Evolutionary conservation across 1,140 invertebrate species (phyloP), one percentile per base, ranked within the genome.

Genomic region (Triops cancriformis): DNA sequence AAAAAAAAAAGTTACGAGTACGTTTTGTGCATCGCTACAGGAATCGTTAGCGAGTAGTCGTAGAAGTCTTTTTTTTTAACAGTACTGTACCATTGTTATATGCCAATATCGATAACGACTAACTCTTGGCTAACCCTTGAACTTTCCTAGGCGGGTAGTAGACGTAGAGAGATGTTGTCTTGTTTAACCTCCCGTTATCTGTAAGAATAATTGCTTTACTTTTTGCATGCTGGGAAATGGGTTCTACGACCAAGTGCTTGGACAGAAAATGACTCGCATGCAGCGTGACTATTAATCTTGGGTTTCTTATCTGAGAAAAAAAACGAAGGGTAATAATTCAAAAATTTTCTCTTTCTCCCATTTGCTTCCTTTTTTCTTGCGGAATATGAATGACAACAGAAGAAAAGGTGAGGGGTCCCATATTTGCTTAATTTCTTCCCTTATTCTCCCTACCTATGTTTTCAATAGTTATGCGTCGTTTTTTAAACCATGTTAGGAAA

Each of bases 311-410:
- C 51, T 64, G 7, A 12, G 43, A 23, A 23, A 64, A 64, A n/a
- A 64, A 64, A n/a, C 51, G 14, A 5, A 10, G 51, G 14, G 18
- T 64, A n/a, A 18, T 64, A 64, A 64, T 64, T 23, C 23, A 18
- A 64, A 18, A 23, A 12, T 64, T 0, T 64, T n/a, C 10, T 23
- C 23, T 64, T 23, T 64, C 3, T 64, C 51, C 45, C 51, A 18
- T n/a, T 64, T 64, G 51, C 51, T 64, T 64, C 51, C 51, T 64
- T 64, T n/a, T 23, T 23, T 64, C 18, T 37, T 64, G 51, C 51
- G 51, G 51, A 64, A 64, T 64, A 23, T 18, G 51, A 64, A 64
- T 64, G 51, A 64, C 51, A 64, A 64, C 51, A 64, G 51, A 64
- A 64, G 51, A 64, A 64, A 64, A 64, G 51, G 51, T 64, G 51